Percentiles rank a stretch among this genome's conserved stretches.
These are phyloP conservation scores for Delphinus delphis DNA, from an alignment of 2,113 vertebrate genomes.

Conservation along the genomic window DNA sequence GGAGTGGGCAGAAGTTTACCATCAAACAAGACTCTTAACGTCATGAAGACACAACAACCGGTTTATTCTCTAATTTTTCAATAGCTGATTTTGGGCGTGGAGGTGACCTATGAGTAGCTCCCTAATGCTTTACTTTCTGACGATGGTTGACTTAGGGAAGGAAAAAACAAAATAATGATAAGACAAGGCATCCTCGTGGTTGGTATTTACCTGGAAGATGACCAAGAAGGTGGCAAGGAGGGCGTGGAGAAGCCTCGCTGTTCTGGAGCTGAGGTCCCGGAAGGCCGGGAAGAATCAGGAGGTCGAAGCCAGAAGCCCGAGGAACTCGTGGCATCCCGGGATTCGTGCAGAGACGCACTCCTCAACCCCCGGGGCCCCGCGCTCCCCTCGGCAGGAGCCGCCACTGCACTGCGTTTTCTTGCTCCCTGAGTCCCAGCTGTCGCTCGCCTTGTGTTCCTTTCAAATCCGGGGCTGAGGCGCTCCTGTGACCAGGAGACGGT, in stretches of 20 bases:
- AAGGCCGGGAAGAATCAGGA: not conserved
- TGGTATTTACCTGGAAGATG: conserved; percentile 52
- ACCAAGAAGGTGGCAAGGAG: not conserved
- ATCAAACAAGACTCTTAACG: not conserved
- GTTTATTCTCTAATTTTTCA: not conserved
- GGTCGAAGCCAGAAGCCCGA: not conserved
- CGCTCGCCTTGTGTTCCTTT: rapidly evolving
- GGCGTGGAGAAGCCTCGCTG: not conserved
- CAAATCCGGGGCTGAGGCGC: not conserved
- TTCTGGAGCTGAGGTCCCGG: rapidly evolving
- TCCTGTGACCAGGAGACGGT: not conserved
- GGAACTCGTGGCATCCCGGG: not conserved
- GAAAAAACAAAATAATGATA: not conserved
- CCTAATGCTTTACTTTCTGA: not conserved
- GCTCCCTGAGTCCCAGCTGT: not conserved
- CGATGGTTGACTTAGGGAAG: not conserved
- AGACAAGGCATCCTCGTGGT: not conserved
- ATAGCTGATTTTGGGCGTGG: not conserved
- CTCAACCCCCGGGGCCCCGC: rapidly evolving
- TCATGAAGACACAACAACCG: not conserved
- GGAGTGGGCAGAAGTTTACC: not conserved
- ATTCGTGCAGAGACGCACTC: no score
- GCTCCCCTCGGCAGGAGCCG: rapidly evolving
- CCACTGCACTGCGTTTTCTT: not conserved
- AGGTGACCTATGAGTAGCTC: no score